These are phyloP conservation scores for Prochilodus magdalenae DNA, from an alignment of 2,113 vertebrate species.

Conservation along the genomic window DNA sequence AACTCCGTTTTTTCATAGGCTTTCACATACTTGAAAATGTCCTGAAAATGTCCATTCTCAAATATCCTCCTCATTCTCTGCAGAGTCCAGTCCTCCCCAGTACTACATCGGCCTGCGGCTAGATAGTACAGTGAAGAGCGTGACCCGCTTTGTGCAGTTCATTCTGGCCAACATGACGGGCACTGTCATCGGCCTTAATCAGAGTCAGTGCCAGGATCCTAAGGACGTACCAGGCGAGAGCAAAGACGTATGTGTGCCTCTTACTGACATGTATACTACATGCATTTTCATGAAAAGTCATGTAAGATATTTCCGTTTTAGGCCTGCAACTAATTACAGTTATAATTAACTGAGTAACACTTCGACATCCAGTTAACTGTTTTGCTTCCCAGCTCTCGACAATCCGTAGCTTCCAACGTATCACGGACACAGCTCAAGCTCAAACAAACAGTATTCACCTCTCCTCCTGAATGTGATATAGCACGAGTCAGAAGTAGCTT, in stretches of 20 bases:
- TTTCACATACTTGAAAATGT: too few relatives aligned
- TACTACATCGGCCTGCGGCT: constrained; percentile 83
- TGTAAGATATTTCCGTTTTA: too few relatives aligned
- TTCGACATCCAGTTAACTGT: too few relatives aligned
- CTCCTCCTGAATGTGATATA: too few relatives aligned
- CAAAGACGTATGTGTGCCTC: constrained; percentile 72
- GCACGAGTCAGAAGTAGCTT: too few relatives aligned
- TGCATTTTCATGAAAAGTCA: background rate
- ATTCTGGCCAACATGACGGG: constrained; percentile 91
- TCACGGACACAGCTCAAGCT: too few relatives aligned
- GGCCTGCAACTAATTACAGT: too few relatives aligned
- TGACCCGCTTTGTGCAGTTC: constrained; percentile 81
- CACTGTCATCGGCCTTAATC: constrained; percentile 73
- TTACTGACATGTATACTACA: background rate
- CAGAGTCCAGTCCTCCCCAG: constrained; percentile 81
- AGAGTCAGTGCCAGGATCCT: constrained; percentile 83
- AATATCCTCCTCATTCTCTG: background rate
- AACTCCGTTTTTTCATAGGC: too few relatives aligned
- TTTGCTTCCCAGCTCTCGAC: too few relatives aligned
- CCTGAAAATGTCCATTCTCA: background rate
- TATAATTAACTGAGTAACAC: too few relatives aligned
- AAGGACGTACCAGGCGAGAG: constrained; percentile 68
- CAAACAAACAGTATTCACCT: too few relatives aligned
- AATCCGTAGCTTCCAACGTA: too few relatives aligned
- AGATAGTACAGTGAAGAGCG: constrained; percentile 68